Conservation (phyloP, 2,113 vertebrate species). For the Xiphophorus maculatus region DNA sequence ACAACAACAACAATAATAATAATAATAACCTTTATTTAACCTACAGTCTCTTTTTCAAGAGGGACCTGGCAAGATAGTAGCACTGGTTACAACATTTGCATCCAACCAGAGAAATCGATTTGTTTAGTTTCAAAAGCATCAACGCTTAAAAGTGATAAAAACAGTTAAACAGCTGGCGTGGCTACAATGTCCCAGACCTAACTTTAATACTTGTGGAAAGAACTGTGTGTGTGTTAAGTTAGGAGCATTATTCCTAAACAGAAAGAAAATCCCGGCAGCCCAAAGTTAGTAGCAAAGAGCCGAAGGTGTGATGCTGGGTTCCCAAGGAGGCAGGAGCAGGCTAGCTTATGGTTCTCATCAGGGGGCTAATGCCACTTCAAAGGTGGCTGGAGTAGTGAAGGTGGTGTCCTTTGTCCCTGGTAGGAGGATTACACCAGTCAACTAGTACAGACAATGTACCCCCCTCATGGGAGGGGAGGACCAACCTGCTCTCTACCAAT, state of each 20-base stretch:
- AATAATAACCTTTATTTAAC: no score
- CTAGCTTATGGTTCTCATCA: conserved; percentile 49
- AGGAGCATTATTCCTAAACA: neutral
- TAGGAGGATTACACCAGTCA: conserved; percentile 83
- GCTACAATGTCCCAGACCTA: no score
- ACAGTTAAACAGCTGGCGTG: no score
- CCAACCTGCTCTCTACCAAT: conserved; percentile 73
- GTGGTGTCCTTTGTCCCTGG: conserved; percentile 78
- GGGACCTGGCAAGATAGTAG: no score
- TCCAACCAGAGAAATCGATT: no score
- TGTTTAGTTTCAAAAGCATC: no score
- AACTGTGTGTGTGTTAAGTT: neutral
- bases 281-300: conserved; percentile 27
- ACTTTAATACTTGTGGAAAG: neutral
- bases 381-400: conserved; percentile 64
- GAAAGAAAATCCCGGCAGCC: conserved; percentile 2
- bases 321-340: conserved; percentile 34
- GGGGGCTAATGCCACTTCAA: conserved; percentile 80
- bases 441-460: conserved; percentile 82
- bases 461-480: conserved; percentile 78
- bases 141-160: no score
- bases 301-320: conserved; percentile 40
- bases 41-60: no score
- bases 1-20: no score
- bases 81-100: no score